Conservation (phyloP, 2,797 vertebrate genomes). For the Prionace glauca region DNA sequence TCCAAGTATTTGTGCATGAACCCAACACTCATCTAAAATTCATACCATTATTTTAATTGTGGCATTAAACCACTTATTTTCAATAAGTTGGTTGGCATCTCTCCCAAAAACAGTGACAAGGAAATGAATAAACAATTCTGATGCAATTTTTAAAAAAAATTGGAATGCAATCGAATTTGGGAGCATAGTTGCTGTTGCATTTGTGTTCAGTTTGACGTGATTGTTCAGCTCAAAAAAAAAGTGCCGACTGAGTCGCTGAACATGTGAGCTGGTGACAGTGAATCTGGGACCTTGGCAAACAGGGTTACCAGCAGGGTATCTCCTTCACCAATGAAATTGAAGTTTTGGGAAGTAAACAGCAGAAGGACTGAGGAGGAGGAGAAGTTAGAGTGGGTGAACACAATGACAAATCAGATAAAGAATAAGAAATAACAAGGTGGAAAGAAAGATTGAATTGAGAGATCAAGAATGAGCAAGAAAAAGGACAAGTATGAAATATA, state of each 20-base stretch:
- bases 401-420: not conserved
- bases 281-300: not conserved
- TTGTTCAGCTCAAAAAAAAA: not conserved
- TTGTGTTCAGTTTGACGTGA: not conserved
- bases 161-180: not conserved
- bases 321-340: not conserved
- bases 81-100: not conserved
- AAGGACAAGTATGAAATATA: no score
- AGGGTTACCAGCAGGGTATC: not conserved
- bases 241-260: not conserved
- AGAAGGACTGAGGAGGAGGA: not conserved
- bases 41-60: not conserved
- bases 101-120: not conserved
- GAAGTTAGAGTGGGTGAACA: not conserved
- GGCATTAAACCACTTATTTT: not conserved
- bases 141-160: not conserved
- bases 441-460: not conserved
- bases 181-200: not conserved
- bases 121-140: not conserved
- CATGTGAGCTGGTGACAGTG: not conserved
- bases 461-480: not conserved
- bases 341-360: not conserved
- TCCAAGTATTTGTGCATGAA: not conserved
- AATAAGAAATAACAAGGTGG: not conserved
- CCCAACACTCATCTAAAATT: not conserved